phyloP scores from a whole-genome alignment of 2,113 vertebrate species.

The Oxyruncus cristatus region DNA sequence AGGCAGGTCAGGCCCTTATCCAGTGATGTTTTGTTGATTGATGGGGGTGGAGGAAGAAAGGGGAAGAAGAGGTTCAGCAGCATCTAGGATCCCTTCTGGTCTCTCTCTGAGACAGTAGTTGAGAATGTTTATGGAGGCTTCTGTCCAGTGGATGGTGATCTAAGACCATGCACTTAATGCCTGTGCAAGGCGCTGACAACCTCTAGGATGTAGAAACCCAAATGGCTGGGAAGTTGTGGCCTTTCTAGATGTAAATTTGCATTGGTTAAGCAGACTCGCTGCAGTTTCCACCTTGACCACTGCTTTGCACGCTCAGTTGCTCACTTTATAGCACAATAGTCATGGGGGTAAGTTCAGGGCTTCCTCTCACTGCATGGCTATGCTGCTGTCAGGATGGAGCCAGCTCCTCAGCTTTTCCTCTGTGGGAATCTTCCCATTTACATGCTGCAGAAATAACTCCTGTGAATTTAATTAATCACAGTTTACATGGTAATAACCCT shows the following conservation, averaged over 20 bases:
- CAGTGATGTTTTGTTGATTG: not conserved
- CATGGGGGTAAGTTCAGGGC: not conserved
- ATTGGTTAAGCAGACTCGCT: not conserved
- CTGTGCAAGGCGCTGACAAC: not conserved
- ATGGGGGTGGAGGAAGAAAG: not conserved
- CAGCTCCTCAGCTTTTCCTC: slow-evolving; percentile 3
- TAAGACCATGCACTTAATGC: not conserved
- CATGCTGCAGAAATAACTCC: slow-evolving; percentile 47
- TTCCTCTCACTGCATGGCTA: not conserved
- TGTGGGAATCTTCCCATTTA: slow-evolving; percentile 52
- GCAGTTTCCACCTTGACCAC: not conserved
- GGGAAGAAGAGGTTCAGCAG: not conserved
- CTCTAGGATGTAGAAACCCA: not conserved
- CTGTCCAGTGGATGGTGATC: not conserved
- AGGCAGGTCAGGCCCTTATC: not conserved
- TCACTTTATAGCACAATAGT: not conserved
- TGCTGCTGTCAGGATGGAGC: not conserved
- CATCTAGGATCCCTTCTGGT: not conserved
- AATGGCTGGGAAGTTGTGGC: not conserved
- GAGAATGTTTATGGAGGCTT: not conserved
- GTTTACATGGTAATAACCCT: slow-evolving; percentile 70
- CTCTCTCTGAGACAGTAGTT: not conserved
- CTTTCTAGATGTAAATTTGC: not conserved
- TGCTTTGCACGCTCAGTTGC: not conserved
- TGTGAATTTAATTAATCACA: slow-evolving; percentile 72